Conservation (phyloP, 2,797 vertebrate genomes). For the Eulemur albifrons region DNA sequence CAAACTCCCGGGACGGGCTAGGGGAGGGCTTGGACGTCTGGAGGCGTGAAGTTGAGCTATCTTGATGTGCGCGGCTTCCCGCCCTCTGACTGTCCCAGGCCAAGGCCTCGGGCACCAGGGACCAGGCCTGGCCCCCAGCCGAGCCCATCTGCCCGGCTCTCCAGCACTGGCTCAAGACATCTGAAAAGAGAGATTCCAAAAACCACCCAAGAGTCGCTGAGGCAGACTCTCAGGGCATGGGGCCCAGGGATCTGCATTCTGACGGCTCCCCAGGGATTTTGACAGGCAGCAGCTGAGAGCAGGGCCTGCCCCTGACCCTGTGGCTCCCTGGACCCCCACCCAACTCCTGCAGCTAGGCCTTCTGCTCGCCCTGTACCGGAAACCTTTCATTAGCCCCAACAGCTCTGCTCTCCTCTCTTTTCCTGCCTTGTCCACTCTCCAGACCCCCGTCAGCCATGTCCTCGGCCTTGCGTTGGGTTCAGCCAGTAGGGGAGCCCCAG, state of each 20-base stretch:
- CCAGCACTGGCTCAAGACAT: accelerated
- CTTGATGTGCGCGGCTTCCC: background rate
- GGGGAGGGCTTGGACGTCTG: background rate
- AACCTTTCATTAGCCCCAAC: no score
- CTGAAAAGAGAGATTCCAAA: background rate
- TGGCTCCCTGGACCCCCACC: background rate
- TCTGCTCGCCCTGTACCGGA: background rate
- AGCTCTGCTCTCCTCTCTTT: background rate
- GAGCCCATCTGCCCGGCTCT: background rate
- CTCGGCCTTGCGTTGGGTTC: background rate
- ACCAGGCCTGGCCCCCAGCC: no score
- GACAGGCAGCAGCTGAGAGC: background rate
- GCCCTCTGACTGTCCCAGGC: background rate
- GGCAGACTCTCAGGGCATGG: accelerated
- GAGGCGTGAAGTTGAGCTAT: background rate
- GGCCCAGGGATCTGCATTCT: background rate
- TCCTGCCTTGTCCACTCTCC: background rate
- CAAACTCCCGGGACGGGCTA: no score
- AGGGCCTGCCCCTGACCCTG: accelerated
- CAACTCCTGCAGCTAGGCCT: background rate
- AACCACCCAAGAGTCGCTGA: background rate
- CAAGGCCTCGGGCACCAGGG: background rate
- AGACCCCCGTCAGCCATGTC: background rate
- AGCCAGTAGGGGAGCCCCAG: background rate
- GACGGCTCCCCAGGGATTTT: accelerated